Evolutionary conservation across 2,113 vertebrate genomes (phyloP).

Genomic region (Macaca fascicularis): T2T-MFA8v1.1 NC_088379.1:93356501-93357000

Average conservation of each 20-base stretch:
- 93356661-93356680: background rate
- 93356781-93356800: background rate
- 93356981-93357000: background rate
- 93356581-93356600: background rate
- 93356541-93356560: background rate
- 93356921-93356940: background rate
- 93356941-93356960: background rate
- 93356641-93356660: background rate
- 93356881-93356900: background rate
- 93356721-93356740: background rate
- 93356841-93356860: slow-evolving; percentile 25
- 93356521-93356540: slow-evolving; percentile 41
- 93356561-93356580: slow-evolving; percentile 6
- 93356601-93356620: background rate
- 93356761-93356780: background rate
- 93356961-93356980: background rate
- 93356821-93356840: background rate
- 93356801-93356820: background rate
- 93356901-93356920: slow-evolving; percentile 16
- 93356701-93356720: background rate
- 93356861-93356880: background rate
- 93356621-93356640: background rate
- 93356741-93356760: background rate
- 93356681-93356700: background rate
- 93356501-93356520: background rate